Percentiles rank a stretch among this genome's conserved stretches.
Conservation (phyloP, 64 coral and sea anemone species). For the Stichodactyla mertensii region DNA sequence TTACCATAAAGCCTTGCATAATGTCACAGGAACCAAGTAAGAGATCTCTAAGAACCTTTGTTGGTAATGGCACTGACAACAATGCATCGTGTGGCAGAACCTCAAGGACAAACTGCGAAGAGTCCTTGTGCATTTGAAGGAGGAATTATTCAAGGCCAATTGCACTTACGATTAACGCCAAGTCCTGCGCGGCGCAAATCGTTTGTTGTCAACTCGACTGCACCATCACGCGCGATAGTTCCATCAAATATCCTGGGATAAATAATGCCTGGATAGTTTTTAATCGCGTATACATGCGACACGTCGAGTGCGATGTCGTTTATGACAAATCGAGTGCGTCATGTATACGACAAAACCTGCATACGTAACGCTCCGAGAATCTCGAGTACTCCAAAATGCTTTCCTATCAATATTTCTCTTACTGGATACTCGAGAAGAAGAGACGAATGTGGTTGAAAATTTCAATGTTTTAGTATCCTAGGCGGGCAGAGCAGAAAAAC, state of each 20-base stretch:
- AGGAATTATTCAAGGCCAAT: background rate
- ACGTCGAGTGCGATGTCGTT: too few relatives aligned
- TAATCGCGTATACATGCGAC: too few relatives aligned
- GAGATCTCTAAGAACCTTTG: too few relatives aligned
- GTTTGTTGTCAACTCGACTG: background rate
- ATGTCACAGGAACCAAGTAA: too few relatives aligned
- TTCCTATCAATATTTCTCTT: background rate
- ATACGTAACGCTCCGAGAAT: too few relatives aligned
- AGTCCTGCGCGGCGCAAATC: conserved; percentile 1
- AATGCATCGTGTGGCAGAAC: background rate
- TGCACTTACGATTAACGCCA: background rate
- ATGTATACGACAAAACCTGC: background rate
- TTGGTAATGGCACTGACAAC: background rate
- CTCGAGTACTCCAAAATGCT: too few relatives aligned
- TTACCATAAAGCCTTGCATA: too few relatives aligned
- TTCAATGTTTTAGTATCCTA: background rate
- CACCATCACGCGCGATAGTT: background rate
- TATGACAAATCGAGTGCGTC: background rate
- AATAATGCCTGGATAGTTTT: too few relatives aligned
- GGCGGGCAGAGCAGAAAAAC: too few relatives aligned
- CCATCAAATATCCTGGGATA: too few relatives aligned
- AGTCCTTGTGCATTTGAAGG: background rate
- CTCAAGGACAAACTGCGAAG: too few relatives aligned
- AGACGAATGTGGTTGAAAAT: background rate
- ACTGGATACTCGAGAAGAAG: background rate